Evolutionary conservation across 2,113 vertebrate species (phyloP), one percentile per base, ranked within the genome.

Genomic region (Stomatorhinus ivindoensis): DNA sequence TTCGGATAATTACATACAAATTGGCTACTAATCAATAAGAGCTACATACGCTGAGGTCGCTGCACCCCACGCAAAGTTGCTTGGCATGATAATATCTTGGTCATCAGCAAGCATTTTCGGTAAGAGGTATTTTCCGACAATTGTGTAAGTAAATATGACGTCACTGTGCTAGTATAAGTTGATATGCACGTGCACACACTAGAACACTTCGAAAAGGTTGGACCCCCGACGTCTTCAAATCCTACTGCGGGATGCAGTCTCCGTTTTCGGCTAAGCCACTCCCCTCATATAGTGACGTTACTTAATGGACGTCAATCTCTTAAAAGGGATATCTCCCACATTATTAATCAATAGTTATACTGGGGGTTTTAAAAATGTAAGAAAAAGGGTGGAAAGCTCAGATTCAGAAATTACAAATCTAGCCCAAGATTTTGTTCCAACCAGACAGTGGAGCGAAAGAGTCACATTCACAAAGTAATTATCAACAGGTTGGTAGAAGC

Each of bases 21-120:
- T 21, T 42, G 15, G 10, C 61, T 69, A 47, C 47, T n/a, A 47
- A 47, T 84, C 39, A 44, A 84, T n/a, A 8, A 84, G 8, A 51
- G 88, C 4, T 44, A 50, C 73, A 35, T 92, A 98, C 0, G 97
- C 97, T 1, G 95, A 93, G 13, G 95, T 97, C 24, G 94, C 93
- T 51, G 96, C 96, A 88, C 76, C 82, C 82, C 82, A 84, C 6
- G 39, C 82, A 84, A 84, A 84, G 7, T 46, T 84, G 7, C 31
- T 82, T 44, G 82, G 82, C 39, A 84, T 21, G 21, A 46, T 24
- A 47, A 84, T 84, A 47, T 84, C 42, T 84, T 84, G 46, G 42
- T 44, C 19, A 84, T 19, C 7, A 10, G 21, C 82, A 84, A 42
- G 8, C 82, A 84, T 84, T 84, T 46, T 42, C 17, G 44, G 35